Evolutionary conservation across 2,797 vertebrate species (phyloP), one percentile per base, ranked within the genome.

Genomic region (Ctenopoma multispine): DNA sequence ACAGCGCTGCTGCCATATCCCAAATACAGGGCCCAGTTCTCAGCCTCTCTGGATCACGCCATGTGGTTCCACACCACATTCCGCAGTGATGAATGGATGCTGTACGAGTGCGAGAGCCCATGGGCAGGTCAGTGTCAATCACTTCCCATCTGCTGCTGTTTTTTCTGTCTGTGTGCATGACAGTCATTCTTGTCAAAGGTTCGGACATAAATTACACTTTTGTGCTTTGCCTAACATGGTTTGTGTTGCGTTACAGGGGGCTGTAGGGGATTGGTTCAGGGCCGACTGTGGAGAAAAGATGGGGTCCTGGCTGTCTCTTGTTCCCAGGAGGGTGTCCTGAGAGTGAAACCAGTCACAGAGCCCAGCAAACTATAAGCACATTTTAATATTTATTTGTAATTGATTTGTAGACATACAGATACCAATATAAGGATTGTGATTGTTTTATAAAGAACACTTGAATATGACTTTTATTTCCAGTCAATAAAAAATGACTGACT

Each of bases 11-110:
- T 97, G 77, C 96, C 96, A 0, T 95, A 95, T 81, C 87, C 93
- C 0, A 55, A 85, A 21, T 79, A 94, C 81, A 84, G 79, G 13
- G 48, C 2, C 3, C 81, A 59, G n/a, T 96, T 97, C 75, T 73
- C 91, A 4, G 97, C 87, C 74, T 99, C 98, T 0, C 90, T 99
- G 2, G 97, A 99, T 85, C 98, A 99, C 34, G 95, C 97, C 82
- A 96, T 99, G 96, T 99, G 97, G 97, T 99, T 99, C 90, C 97
- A 99, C 0, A 92, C 85, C 0, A 95, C 95, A 0, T 99, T 99
- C 93, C 93, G 96, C 70, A 94, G 96, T 0, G 97, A 99, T 36
- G 95, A 98, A 80, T 99, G 97, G 97, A 99, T 99, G 97, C 81
- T 99, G 7, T 99, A 98, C 0, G 96, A 99, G 82, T 98, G 96